Evolutionary conservation across 2,888 invertebrate genomes (phyloP).

Genomic region (Salticus scenicus): DNA sequence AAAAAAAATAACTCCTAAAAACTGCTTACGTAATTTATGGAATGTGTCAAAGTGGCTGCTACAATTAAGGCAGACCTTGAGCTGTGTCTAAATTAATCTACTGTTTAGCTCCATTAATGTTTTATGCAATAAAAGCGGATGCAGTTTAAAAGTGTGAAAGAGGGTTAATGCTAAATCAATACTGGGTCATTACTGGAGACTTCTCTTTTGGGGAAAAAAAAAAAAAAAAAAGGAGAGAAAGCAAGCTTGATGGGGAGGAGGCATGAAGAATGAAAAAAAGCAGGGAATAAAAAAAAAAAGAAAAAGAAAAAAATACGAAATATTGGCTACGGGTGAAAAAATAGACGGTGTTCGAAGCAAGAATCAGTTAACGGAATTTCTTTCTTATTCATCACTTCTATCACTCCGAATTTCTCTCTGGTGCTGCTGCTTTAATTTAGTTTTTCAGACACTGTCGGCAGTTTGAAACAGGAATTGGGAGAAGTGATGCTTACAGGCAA

Average conservation of each 20-base stretch:
- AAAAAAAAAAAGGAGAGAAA: constrained; percentile 4
- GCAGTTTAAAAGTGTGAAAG: constrained; percentile 69
- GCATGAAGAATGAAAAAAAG: neutral
- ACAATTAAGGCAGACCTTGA: constrained; percentile 63
- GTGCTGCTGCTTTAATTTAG: constrained; percentile 37
- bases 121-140: constrained; percentile 68
- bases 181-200: constrained; percentile 62
- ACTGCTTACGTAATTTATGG: constrained; percentile 59
- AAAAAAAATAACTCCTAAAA: constrained; percentile 8
- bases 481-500: neutral
- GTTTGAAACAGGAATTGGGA: neutral
- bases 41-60: constrained; percentile 67
- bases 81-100: constrained; percentile 69
- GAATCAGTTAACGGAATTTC: constrained; percentile 69
- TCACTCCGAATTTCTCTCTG: constrained; percentile 2
- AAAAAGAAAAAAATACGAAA: constrained; percentile 40
- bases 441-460: constrained; percentile 46
- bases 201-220: constrained; percentile 11
- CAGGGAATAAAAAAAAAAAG: constrained; percentile 19
- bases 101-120: constrained; percentile 70
- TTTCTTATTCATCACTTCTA: constrained; percentile 8
- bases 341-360: constrained; percentile 60
- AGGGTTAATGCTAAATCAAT: constrained; percentile 69
- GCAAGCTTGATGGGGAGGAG: neutral
- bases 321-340: constrained; percentile 62